Conservation (phyloP, 2,888 invertebrate species). For the Drosophila siamana region DNA sequence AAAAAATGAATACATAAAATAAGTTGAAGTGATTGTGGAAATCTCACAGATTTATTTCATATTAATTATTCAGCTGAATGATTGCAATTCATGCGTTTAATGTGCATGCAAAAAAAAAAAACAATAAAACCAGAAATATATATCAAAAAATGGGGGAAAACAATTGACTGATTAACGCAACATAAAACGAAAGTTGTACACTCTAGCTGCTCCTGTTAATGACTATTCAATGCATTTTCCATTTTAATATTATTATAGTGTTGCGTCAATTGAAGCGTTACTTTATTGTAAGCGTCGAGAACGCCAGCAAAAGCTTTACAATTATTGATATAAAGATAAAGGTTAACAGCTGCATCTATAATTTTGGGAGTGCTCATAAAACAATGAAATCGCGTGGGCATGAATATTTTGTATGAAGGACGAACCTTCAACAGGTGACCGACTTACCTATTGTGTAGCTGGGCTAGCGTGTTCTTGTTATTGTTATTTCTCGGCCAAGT, state of each 20-base stretch:
- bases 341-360: not conserved
- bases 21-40: constrained; percentile 66
- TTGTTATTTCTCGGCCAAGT: constrained; percentile 26
- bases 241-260: not conserved
- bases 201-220: not conserved
- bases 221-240: too few relatives aligned
- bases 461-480: constrained; percentile 9
- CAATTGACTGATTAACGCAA: constrained; percentile 15
- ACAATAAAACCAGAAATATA: constrained; percentile 24
- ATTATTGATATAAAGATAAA: not conserved
- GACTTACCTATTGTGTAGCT: constrained; percentile 41
- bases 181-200: constrained; percentile 1
- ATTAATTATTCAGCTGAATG: constrained; percentile 76
- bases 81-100: constrained; percentile 66
- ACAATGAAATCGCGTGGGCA: constrained; percentile 1
- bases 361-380: not conserved
- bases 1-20: constrained; percentile 36
- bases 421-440: constrained; percentile 66
- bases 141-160: constrained; percentile 32
- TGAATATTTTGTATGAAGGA: not conserved
- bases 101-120: constrained; percentile 34
- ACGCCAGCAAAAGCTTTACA: not conserved
- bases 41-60: constrained; percentile 67
- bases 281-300: not conserved
- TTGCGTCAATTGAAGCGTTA: not conserved